Evolutionary conservation across 1,140 invertebrate species (phyloP).

Genomic region (Harlomillsia oculata): DNA sequence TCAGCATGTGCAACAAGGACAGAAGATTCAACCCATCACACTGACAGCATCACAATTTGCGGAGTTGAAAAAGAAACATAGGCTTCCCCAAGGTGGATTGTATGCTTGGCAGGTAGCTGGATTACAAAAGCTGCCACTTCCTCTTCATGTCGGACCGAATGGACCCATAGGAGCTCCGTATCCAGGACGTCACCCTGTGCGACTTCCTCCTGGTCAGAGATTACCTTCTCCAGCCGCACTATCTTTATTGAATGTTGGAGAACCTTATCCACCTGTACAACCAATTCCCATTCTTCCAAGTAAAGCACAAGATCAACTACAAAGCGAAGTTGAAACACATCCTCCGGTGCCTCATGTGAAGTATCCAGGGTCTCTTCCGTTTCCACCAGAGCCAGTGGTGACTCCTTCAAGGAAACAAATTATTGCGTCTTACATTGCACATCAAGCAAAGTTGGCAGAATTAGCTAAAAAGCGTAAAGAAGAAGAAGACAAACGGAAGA

Average conservation of each 20-base stretch:
- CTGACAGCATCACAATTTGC: no score
- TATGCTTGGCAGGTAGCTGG: no score
- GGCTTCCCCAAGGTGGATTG: no score
- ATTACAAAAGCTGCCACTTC: no score
- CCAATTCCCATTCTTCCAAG: slow-evolving; percentile 7
- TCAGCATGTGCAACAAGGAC: no score
- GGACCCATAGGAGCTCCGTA: no score
- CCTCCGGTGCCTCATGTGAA: slow-evolving; percentile 12
- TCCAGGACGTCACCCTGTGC: no score
- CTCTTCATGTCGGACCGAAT: no score
- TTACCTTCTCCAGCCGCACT: background rate
- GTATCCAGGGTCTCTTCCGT: slow-evolving; percentile 9
- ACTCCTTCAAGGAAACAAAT: slow-evolving; percentile 5
- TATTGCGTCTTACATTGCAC: no score
- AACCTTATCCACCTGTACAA: slow-evolving; percentile 10
- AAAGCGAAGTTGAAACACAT: background rate
- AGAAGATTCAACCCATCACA: no score
- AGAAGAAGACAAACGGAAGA: background rate
- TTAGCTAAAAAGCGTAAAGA: background rate
- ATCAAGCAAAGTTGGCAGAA: no score
- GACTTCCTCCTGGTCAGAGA: background rate
- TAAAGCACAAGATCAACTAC: background rate
- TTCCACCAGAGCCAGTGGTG: slow-evolving; percentile 13
- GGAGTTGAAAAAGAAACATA: no score
- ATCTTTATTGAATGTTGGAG: slow-evolving; percentile 1